A percentile compares a stretch with the other conserved stretches of the same genome.
Conservation (phyloP, 2,797 vertebrate species). For the Meriones psammophilus region DNA sequence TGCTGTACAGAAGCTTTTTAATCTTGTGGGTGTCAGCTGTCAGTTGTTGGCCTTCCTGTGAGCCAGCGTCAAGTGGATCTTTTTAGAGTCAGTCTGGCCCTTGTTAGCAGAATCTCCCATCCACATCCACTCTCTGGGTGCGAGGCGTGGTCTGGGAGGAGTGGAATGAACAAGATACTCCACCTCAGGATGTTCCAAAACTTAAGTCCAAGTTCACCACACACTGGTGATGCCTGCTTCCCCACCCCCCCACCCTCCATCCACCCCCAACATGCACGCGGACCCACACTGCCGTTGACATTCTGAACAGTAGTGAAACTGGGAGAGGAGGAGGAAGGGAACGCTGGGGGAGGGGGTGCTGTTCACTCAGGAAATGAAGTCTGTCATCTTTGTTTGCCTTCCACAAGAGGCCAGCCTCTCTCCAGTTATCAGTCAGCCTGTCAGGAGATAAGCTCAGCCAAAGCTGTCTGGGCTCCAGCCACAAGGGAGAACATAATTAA, state of each 20-base stretch:
- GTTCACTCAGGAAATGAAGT: constrained; percentile 56
- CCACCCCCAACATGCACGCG: too few relatives aligned
- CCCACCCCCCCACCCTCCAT: background rate
- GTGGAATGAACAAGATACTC: background rate
- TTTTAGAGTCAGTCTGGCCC: background rate
- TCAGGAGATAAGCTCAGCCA: constrained; percentile 62
- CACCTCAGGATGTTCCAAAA: background rate
- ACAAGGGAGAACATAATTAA: constrained; percentile 72
- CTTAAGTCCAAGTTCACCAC: background rate
- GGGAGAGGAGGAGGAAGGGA: background rate
- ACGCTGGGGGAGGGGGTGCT: fast-evolving
- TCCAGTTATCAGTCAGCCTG: constrained; percentile 38
- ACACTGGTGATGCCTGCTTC: background rate
- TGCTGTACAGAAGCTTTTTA: background rate
- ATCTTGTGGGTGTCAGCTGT: background rate
- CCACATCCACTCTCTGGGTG: background rate
- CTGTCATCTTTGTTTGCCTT: background rate
- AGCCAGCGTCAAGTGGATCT: background rate
- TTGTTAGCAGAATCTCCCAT: background rate
- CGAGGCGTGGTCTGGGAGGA: background rate
- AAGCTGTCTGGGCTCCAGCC: constrained; percentile 64
- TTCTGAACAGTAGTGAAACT: background rate
- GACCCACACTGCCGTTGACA: too few relatives aligned
- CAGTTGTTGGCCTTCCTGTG: background rate
- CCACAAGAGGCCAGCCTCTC: constrained; percentile 14